Base-by-base conservation (phyloP, 2,888 invertebrate genomes). In the Antitype chi region DNA sequence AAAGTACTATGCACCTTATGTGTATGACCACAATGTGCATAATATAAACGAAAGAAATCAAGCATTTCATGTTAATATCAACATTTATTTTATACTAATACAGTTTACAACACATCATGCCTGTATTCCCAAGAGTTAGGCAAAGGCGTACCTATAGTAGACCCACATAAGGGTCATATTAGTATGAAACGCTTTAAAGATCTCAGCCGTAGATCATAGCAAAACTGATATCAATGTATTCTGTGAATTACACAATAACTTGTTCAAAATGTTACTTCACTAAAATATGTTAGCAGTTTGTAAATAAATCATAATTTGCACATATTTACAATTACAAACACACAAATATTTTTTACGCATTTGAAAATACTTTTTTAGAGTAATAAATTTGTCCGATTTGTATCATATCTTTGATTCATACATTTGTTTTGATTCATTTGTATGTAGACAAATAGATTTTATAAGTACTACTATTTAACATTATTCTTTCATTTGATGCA, bases 391-490 rank as follows among this genome's bases (percentile, higher is more conserved):
- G 43, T n/a, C 43, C 5, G 15, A 32, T 75, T 76, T 53, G 20
- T 28, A 43, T 64, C 20, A 57, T 73, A n/a, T 8, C 3, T 72
- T 53, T 38, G 5, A 70, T 70, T 52, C 38, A 20, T 52, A 15
- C 20, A 25, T 20, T 52, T 25, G 52, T 17, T 43, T 53, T 23
- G 25, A 72, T 43, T 53, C 4, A n/a, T 47, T 73, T 32, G 32
- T 73, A 47, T n/a, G 73, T 17, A 28, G 15, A 78, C 25, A 60
- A 78, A 68, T 25, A 47, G 6, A 53, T 77, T 59, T 23, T 13
- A 32, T 47, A 38, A 68, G 4, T 79, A 62, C 38, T 4, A 55
- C 4, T 4, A 62, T 15, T 67, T 7, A 53, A 28, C 9, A n/a
- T 60, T 5, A 55, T 32, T n/a, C 3, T 66, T 20, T 59, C 52